A percentile compares a stretch with the other conserved stretches of the same genome.
Evolutionary conservation across 2,797 vertebrate genomes (phyloP).

Genomic region (Halcyon chelicuti): DNA sequence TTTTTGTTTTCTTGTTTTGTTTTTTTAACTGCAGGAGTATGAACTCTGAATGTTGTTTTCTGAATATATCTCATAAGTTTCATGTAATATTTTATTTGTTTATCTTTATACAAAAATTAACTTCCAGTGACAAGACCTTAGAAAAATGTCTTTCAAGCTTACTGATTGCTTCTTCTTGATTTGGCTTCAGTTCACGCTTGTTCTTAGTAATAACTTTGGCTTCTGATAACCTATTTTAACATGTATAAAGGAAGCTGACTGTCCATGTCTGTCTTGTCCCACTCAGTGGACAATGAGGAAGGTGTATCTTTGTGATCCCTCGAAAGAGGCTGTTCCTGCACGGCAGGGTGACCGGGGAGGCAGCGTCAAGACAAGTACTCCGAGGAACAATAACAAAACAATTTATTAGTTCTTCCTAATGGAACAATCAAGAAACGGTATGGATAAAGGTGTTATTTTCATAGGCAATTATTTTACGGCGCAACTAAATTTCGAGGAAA

Average conservation of each 20-base stretch:
- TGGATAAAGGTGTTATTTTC: no score
- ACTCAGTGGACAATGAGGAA: no score
- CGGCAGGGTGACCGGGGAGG: no score
- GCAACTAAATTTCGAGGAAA: no score
- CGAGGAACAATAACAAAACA: no score
- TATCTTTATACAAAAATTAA: not conserved
- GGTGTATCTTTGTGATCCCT: no score
- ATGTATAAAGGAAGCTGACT: not conserved
- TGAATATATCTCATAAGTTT: not conserved
- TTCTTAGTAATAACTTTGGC: constrained; percentile 23
- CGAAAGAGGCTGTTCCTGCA: no score
- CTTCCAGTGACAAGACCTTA: not conserved
- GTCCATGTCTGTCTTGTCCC: not conserved
- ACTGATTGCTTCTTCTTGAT: constrained; percentile 17
- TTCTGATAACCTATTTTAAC: constrained; percentile 57
- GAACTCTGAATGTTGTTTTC: not conserved
- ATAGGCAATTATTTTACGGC: no score
- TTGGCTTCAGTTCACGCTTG: constrained; percentile 25
- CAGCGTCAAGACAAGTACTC: no score
- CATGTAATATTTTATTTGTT: not conserved
- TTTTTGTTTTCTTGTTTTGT: not conserved
- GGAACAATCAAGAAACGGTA: no score
- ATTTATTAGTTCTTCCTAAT: no score
- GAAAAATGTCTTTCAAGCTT: constrained; percentile 40
- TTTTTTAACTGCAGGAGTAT: not conserved